phyloP scores from a whole-genome alignment of 37 sponge, comb jelly and placozoan genomes.

The Bolinopsis microptera region DNA sequence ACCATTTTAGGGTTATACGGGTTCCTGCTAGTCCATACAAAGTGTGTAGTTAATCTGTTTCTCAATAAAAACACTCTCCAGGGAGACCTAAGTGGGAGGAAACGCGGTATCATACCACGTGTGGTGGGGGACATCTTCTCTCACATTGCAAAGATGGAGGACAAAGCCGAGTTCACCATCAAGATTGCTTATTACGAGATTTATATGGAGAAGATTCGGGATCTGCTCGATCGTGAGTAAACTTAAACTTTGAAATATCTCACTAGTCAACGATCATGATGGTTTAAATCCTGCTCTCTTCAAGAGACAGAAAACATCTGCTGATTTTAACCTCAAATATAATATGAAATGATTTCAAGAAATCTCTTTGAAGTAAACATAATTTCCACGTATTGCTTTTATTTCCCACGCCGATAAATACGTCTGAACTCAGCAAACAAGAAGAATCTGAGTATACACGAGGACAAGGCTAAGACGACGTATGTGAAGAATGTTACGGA shows the following conservation, averaged over 20 bases:
- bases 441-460: conserved; percentile 88
- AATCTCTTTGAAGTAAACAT: too few relatives aligned
- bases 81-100: conserved; percentile 66
- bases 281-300: too few relatives aligned
- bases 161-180: conserved; percentile 86
- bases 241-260: neutral
- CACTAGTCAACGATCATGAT: too few relatives aligned
- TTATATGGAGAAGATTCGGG: conserved; percentile 96
- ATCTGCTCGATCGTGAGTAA: conserved; percentile 86
- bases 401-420: too few relatives aligned
- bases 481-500: conserved; percentile 98
- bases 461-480: conserved; percentile 81
- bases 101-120: conserved; percentile 87
- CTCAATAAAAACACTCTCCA: too few relatives aligned
- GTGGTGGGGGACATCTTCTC: conserved; percentile 88
- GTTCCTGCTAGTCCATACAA: too few relatives aligned
- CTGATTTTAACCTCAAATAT: too few relatives aligned
- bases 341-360: too few relatives aligned
- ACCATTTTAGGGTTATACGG: too few relatives aligned
- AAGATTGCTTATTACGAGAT: conserved; percentile 98
- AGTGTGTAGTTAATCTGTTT: too few relatives aligned
- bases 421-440: conserved; percentile 78
- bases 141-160: conserved; percentile 68
- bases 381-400: too few relatives aligned
- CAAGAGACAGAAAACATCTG: too few relatives aligned